Evolutionary conservation across 2,113 vertebrate genomes (phyloP).

Genomic region (Syngnathus floridae): DNA sequence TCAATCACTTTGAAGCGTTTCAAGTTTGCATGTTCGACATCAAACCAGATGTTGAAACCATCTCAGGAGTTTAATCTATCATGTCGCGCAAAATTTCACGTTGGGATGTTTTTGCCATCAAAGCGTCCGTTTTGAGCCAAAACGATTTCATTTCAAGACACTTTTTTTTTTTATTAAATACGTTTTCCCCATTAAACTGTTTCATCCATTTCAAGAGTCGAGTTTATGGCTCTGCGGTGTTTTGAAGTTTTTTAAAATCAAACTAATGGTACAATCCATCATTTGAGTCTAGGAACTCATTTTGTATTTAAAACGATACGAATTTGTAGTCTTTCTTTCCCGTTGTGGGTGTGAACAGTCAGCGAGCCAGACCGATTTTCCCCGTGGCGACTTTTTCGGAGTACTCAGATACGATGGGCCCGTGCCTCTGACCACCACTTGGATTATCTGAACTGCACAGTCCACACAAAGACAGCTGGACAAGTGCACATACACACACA

Average conservation of each 20-base stretch:
- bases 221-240: neutral
- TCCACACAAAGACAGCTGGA: conserved; percentile 19
- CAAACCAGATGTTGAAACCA: neutral
- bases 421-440: neutral
- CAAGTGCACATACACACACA: conserved; percentile 26
- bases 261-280: neutral
- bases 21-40: neutral
- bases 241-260: neutral
- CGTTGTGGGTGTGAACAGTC: too few species aligned
- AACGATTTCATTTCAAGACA: neutral
- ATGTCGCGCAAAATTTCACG: neutral
- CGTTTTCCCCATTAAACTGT: neutral
- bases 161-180: neutral
- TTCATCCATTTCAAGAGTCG: neutral
- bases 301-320: neutral
- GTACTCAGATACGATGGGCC: too few species aligned
- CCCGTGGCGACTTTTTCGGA: too few species aligned
- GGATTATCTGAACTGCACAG: neutral
- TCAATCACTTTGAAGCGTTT: neutral
- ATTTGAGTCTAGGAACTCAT: neutral
- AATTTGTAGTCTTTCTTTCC: neutral
- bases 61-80: neutral
- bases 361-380: too few species aligned
- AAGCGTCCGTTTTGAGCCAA: neutral
- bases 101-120: neutral